These are phyloP conservation scores for Neuroterus valhalla DNA, from an alignment of 1,140 invertebrate genomes.

Conservation along the genomic window DNA sequence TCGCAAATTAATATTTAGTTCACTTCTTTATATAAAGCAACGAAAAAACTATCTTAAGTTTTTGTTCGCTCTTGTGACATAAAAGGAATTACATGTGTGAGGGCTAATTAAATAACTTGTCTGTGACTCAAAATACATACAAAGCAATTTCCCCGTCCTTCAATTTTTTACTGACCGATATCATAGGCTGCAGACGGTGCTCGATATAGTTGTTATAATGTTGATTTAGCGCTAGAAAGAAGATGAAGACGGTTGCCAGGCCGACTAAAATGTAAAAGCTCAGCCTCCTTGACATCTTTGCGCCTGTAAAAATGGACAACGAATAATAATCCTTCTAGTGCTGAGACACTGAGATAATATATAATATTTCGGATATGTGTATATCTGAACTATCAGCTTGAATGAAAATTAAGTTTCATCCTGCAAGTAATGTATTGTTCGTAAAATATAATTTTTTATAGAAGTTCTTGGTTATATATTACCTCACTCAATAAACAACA, in stretches of 20 bases:
- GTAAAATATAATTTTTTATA: no score
- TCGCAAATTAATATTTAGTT: not conserved
- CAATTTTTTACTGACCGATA: constrained; percentile 65
- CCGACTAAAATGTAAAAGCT: constrained; percentile 71
- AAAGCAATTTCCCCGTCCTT: not conserved
- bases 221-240: constrained; percentile 71
- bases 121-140: no score
- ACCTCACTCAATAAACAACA: no score
- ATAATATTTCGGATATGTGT: no score
- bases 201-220: constrained; percentile 70
- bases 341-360: no score
- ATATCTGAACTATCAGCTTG: no score
- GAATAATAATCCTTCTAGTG: no score
- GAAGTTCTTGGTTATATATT: no score
- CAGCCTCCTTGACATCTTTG: constrained; percentile 66
- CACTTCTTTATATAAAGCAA: not conserved
- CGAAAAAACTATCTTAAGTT: no score
- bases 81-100: constrained; percentile 38
- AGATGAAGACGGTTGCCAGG: constrained; percentile 70
- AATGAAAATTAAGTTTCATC: no score
- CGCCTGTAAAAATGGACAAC: constrained; percentile 37
- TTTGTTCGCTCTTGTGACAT: not conserved
- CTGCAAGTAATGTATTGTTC: no score
- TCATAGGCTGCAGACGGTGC: constrained; percentile 67
- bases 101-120: not conserved